These are phyloP conservation scores for Harpagoxenus sublaevis DNA, from an alignment of 2,888 invertebrate genomes.

Conservation along the genomic window DNA sequence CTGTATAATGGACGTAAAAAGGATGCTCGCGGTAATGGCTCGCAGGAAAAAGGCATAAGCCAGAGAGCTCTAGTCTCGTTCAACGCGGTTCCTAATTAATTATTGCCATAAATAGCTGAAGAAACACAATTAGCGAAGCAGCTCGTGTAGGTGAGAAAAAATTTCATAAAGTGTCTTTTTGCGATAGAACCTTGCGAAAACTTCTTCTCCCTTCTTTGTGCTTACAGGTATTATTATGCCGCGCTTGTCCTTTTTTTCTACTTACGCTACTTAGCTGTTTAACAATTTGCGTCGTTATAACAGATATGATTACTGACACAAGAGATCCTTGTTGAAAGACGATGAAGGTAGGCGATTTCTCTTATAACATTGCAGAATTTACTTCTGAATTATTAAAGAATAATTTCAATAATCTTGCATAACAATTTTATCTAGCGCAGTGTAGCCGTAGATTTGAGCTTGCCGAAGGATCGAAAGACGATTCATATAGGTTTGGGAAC, in stretches of 20 bases:
- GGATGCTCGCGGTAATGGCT: constrained; percentile 64
- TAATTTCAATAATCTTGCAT: not conserved
- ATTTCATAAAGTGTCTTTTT: constrained; percentile 55
- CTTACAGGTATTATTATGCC: constrained; percentile 21
- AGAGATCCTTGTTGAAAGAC: constrained; percentile 8
- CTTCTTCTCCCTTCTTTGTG: constrained; percentile 28
- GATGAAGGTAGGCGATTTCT: not conserved
- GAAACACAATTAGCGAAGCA: constrained; percentile 58
- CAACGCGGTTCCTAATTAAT: constrained; percentile 62
- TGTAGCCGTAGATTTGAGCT: not conserved
- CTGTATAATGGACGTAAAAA: constrained; percentile 66
- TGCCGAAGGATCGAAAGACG: not conserved
- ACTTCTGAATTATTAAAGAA: not conserved
- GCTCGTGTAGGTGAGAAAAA: constrained; percentile 46
- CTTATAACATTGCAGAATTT: not conserved
- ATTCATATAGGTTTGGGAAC: not conserved
- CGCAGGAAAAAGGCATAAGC: constrained; percentile 50
- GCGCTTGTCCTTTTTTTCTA: not conserved
- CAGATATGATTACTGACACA: constrained; percentile 12
- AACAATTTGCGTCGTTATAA: constrained; percentile 41
- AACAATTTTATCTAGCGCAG: not conserved
- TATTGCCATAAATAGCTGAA: constrained; percentile 60
- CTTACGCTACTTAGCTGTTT: not conserved
- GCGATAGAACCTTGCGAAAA: constrained; percentile 36
- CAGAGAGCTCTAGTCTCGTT: constrained; percentile 55